Conservation (phyloP, 2,888 invertebrate species). For the Drosophila mimica region DNA sequence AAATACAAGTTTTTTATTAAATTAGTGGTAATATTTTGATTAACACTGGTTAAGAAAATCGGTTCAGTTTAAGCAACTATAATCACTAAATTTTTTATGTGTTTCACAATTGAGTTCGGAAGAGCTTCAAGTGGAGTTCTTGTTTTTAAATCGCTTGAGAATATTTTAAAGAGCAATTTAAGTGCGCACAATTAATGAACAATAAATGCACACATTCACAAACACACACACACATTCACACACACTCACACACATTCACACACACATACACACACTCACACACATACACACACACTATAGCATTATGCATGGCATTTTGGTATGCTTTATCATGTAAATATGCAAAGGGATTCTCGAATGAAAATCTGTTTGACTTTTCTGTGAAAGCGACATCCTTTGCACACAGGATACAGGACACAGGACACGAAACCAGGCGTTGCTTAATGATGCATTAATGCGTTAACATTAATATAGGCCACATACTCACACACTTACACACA, state of each 20-base stretch:
- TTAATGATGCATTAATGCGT: conserved; percentile 77
- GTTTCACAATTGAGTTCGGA: not conserved
- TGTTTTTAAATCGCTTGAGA: not conserved
- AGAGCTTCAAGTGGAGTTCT: not conserved
- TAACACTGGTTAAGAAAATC: not conserved
- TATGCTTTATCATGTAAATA: conserved; percentile 4
- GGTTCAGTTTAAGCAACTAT: not conserved
- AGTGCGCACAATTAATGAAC: conserved; percentile 2
- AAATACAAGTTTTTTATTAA: not conserved
- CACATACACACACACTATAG: too few species aligned
- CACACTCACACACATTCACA: not conserved
- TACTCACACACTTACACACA: conserved; percentile 6
- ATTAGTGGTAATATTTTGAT: not conserved
- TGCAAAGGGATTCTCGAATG: not conserved
- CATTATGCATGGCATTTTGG: not conserved
- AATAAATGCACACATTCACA: not conserved
- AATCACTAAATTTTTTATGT: not conserved
- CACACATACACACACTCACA: not conserved
- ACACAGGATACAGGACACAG: not conserved
- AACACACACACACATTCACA: not conserved
- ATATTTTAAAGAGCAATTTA: not conserved
- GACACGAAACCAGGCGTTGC: conserved; percentile 19
- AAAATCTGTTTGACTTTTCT: conserved; percentile 24
- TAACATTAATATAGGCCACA: conserved; percentile 65
- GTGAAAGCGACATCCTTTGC: conserved; percentile 1